Base-by-base conservation (phyloP, 2,888 invertebrate species). In the Phytoseiulus persimilis region DNA sequence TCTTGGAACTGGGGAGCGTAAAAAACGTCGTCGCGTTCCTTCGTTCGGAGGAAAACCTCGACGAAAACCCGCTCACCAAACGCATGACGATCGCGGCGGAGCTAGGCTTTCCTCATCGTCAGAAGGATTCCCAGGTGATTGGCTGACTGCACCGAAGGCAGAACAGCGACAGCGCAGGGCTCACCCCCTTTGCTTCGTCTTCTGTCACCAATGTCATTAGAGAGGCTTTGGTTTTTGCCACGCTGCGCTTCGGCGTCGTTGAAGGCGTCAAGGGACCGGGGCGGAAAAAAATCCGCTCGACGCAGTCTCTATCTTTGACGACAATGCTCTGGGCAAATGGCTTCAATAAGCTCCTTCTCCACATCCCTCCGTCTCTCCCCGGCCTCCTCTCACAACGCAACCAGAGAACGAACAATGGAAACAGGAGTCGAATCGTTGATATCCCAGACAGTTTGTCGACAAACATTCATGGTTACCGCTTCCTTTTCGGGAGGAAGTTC, bases 171-270 rank as follows among this genome's bases (percentile, higher is more conserved):
- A 9, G 5, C 5, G 39, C 39, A 9, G 39, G 9, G 65, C 18
- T 65, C 65, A 65, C 65, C 65, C 65, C 65, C 65, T 65, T 23
- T 87, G 87, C 32, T 2, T n/a, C 87, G 87, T 87, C 87, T 18
- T 87, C 87, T 87, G 87, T 87, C 33, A 87, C 87, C 87, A 33
- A 87, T 32, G 87, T 87, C 87, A 87, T 87, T 87, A 87, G 87
- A 87, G 33, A 45, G 33, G 87, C 32, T 87, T 87, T 87, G 87
- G 87, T 87, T 87, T 87, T 87, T 87, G 33, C 87, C 45, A 33
- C 87, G 87, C 32, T 39, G 87, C 87, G 83, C 23, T 87, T 45
- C 87, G 32, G 87, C 32, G 33, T 33, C 45, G 87, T 45, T 45
- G 87, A 87, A 39, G 87, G 87, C 87, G 87, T 87, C 87, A 87